Base-by-base conservation (phyloP, 1,140 invertebrate species). In the Zaprionus tsacasi region DNA sequence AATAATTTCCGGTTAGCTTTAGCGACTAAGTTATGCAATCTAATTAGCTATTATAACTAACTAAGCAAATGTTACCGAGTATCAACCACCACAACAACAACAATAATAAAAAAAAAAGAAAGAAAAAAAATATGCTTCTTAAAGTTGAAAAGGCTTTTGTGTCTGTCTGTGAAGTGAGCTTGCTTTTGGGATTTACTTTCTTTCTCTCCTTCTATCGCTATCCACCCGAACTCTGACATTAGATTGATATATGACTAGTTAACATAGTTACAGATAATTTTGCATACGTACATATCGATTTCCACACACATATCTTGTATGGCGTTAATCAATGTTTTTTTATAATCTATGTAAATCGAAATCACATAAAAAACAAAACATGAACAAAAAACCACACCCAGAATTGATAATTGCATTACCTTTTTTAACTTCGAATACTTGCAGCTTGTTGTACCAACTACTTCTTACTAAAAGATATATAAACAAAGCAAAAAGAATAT, bases 361-460 rank as follows among this genome's bases (percentile, higher is more conserved):
- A 48, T n/a, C 33, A 33, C 35, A 65, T 33, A 38, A 54, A 57
- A 52, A 64, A n/a, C 27, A 30, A 30, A 30, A 30, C 27, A 30
- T 30, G 27, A 30, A 30, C 27, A 43, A 55, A 48, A 33, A 63
- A 33, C 56, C 13, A 36, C 33, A 38, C 13, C 55, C 55, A 17
- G 27, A 68, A 68, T 59, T 75, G 54, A 83, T 88, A 83, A 80
- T 78, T 72, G 79, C 82, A 82, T 88, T 82, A 77, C 80, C 61
- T 65, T 75, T 76, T 73, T 77, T 67, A 78, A 74, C 60, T 69
- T 89, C 72, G 74, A 88, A 85, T 88, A 91, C 82, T 88, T 90
- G 82, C 83, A 87, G 83, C 78, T 88, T 91, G 81, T 88, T 91
- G 81, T 91, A 80, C 82, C 89, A 90, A 85, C 89, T 80, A 81